Evolutionary conservation across 2,888 invertebrate genomes (phyloP).

Genomic region (Halictus quadricinctus): DNA sequence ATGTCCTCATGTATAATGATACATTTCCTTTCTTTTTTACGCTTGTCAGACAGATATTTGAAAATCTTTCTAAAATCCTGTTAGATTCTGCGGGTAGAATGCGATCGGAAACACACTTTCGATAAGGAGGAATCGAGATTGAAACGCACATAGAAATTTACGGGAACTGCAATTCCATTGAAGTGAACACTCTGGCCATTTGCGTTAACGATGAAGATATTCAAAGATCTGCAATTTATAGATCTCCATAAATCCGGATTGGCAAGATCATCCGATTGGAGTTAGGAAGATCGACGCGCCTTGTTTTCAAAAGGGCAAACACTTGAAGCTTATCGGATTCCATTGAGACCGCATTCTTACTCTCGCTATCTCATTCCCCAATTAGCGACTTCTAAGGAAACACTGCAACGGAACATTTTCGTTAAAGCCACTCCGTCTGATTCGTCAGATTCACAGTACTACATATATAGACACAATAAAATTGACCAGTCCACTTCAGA

Average conservation of each 20-base stretch:
- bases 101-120: not conserved
- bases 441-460: conserved; percentile 37
- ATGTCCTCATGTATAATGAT: no score
- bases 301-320: conserved; percentile 44
- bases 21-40: not conserved
- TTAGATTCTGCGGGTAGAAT: not conserved
- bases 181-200: conserved; percentile 17
- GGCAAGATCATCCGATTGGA: conserved; percentile 28
- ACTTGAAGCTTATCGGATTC: conserved; percentile 56
- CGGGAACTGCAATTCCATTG: conserved; percentile 20
- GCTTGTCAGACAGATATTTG: not conserved
- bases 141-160: conserved; percentile 34
- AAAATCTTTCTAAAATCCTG: not conserved
- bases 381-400: conserved; percentile 50
- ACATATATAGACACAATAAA: conserved; percentile 37
- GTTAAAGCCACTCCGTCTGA: conserved; percentile 32
- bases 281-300: conserved; percentile 36
- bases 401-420: conserved; percentile 40
- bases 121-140: conserved; percentile 30
- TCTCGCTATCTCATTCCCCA: conserved; percentile 49
- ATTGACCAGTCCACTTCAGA: conserved; percentile 28
- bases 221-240: conserved; percentile 52
- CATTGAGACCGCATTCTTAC: conserved; percentile 59
- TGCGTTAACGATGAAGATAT: conserved; percentile 39
- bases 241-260: conserved; percentile 45